These are phyloP conservation scores for Meghimatium bilineatum DNA, from an alignment of 2,888 invertebrate genomes.

Conservation along the genomic window DNA sequence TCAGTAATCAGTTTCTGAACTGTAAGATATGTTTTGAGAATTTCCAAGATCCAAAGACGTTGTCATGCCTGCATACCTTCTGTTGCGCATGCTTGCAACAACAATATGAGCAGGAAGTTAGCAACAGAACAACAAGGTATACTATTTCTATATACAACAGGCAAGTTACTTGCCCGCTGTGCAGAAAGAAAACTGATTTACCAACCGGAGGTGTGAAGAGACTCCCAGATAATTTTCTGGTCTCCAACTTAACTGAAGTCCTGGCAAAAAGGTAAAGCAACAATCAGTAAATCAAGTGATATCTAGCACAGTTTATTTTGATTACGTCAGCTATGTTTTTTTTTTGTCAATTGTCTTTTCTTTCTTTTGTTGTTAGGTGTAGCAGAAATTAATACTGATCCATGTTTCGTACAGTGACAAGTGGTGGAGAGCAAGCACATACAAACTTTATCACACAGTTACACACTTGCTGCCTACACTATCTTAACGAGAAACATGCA, in stretches of 20 bases:
- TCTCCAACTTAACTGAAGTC: constrained; percentile 74
- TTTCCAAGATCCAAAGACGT: constrained; percentile 75
- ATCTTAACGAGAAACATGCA: too few relatives aligned
- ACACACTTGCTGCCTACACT: too few relatives aligned
- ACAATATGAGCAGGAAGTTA: constrained; percentile 72
- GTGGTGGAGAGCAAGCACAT: too few relatives aligned
- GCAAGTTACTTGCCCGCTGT: constrained; percentile 74
- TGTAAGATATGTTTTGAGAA: constrained; percentile 76
- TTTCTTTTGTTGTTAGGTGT: too few relatives aligned
- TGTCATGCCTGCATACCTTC: constrained; percentile 75
- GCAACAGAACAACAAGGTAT: constrained; percentile 60
- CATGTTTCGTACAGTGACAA: too few relatives aligned
- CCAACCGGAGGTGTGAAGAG: constrained; percentile 74
- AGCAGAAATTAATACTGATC: too few relatives aligned
- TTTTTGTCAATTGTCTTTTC: too few relatives aligned
- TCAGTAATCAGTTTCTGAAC: constrained; percentile 75
- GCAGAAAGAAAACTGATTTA: constrained; percentile 74
- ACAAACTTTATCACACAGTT: too few relatives aligned
- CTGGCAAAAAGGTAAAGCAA: constrained; percentile 56
- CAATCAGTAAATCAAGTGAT: not conserved
- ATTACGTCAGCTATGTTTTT: too few relatives aligned
- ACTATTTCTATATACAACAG: constrained; percentile 68
- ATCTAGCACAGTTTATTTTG: too few relatives aligned
- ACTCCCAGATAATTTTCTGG: constrained; percentile 75
- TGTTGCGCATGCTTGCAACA: constrained; percentile 74